Conservation (phyloP, 2,888 invertebrate genomes). For the Neuroscelio doddi region DNA sequence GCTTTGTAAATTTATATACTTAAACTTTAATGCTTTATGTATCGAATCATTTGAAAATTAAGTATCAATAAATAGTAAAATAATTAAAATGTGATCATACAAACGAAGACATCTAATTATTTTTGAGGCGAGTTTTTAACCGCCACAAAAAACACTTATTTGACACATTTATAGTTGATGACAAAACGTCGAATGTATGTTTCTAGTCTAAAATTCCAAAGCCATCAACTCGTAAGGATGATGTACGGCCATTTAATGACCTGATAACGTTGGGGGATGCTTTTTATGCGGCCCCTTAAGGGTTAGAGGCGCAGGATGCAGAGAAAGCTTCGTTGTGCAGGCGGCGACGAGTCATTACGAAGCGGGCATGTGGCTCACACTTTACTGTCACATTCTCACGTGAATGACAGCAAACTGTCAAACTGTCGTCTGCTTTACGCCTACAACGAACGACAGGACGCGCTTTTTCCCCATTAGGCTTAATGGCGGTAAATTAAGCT, state of each 20-base stretch:
- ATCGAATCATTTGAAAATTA: too few species aligned
- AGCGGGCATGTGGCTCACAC: slow-evolving; percentile 29
- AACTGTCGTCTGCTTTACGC: slow-evolving; percentile 41
- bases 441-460: slow-evolving; percentile 23
- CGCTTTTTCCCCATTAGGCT: slow-evolving; percentile 57
- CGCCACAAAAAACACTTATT: too few species aligned
- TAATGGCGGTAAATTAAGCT: slow-evolving; percentile 57
- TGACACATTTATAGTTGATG: slow-evolving; percentile 56
- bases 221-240: slow-evolving; percentile 59
- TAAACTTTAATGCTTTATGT: too few species aligned
- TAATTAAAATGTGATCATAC: too few species aligned
- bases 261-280: slow-evolving; percentile 60
- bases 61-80: too few species aligned
- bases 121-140: too few species aligned
- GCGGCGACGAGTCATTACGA: slow-evolving; percentile 39
- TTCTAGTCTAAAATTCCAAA: slow-evolving; percentile 30
- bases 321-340: slow-evolving; percentile 9
- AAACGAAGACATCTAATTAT: too few species aligned
- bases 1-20: too few species aligned
- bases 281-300: slow-evolving; percentile 56
- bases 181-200: slow-evolving; percentile 47
- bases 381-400: slow-evolving; percentile 39
- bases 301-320: slow-evolving; percentile 46
- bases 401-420: slow-evolving; percentile 59
- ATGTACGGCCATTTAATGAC: slow-evolving; percentile 71